Evolutionary conservation across 2,797 vertebrate species (phyloP).

Genomic region (Manis crassicaudata): DNA sequence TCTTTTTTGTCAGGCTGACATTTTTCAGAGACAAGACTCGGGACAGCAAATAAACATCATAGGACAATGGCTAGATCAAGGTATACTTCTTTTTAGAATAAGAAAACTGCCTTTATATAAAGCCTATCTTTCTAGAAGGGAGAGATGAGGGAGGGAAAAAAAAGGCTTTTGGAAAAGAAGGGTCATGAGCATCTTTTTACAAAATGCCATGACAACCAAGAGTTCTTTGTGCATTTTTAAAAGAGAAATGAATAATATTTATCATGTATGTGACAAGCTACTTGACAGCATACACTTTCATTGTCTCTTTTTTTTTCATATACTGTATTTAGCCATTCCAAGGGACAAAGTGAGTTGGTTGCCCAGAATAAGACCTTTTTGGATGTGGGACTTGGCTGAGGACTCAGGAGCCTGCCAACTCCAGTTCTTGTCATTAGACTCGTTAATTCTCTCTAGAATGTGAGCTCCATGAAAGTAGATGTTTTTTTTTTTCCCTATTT

Average conservation of each 20-base stretch:
- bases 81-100: conserved; percentile 60
- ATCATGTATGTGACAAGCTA: background rate
- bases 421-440: background rate
- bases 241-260: conserved; percentile 42
- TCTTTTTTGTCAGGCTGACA: conserved; percentile 69
- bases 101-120: conserved; percentile 50
- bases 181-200: background rate
- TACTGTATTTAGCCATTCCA: background rate
- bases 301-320: background rate
- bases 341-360: background rate
- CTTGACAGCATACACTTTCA: background rate
- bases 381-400: background rate
- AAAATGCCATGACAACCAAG: background rate
- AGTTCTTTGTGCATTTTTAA: background rate
- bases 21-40: conserved; percentile 37
- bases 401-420: background rate
- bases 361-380: background rate
- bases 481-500: background rate
- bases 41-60: conserved; percentile 57
- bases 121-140: background rate
- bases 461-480: background rate
- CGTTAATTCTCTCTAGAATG: background rate
- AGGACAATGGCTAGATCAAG: conserved; percentile 66
- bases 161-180: background rate
- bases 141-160: background rate